These are phyloP conservation scores for Notechis scutatus DNA, from an alignment of 2,113 vertebrate genomes.

Conservation along the genomic window DNA sequence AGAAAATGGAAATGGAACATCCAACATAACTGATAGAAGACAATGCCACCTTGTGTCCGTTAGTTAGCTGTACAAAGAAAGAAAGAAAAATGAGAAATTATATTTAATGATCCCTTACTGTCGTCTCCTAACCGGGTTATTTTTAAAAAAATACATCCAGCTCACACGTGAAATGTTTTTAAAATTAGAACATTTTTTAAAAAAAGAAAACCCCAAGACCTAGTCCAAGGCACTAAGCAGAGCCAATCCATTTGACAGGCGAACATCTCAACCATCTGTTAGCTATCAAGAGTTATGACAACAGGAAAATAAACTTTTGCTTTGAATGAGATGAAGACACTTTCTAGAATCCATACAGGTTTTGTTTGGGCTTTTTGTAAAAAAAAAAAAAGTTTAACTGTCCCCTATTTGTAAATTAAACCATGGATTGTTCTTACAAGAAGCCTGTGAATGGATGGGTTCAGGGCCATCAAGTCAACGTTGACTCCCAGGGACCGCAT, in stretches of 20 bases:
- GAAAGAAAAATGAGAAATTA: background rate
- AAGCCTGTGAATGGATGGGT: background rate
- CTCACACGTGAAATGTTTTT: background rate
- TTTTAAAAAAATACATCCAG: background rate
- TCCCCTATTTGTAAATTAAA: background rate
- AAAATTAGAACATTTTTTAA: background rate
- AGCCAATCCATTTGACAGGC: background rate
- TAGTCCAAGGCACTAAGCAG: background rate
- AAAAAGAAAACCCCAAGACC: background rate
- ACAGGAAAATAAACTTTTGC: background rate
- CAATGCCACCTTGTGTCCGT: conserved; percentile 88
- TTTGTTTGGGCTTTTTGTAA: background rate
- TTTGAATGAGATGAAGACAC: background rate
- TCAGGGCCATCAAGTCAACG: background rate
- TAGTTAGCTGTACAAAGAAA: conserved; percentile 72
- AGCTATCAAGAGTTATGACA: background rate
- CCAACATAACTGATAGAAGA: conserved; percentile 92
- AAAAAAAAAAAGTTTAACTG: background rate
- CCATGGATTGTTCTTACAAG: background rate
- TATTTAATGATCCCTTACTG: too few relatives aligned
- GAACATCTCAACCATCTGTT: background rate
- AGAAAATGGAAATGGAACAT: conserved; percentile 91
- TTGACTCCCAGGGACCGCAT: background rate
- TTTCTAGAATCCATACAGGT: background rate
- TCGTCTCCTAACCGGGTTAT: background rate